Evolutionary conservation across 35 echinoderm and acorn worm species (phyloP), one percentile per base, ranked within the genome.

Genomic region (Diadema setosum): DNA sequence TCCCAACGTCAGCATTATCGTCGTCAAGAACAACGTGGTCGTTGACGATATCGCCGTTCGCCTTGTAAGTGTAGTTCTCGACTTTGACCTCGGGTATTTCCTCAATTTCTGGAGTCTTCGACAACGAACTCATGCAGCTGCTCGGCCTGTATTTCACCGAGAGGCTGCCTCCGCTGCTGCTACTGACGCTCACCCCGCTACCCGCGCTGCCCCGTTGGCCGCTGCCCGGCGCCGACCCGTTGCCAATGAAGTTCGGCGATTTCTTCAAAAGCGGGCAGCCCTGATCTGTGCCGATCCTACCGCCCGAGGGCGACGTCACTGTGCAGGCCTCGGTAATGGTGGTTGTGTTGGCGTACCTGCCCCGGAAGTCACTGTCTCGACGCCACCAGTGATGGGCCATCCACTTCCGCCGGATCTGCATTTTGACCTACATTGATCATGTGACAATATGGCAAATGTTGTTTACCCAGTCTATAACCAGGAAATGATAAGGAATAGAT

Each of bases 361-460:
- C 80, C 33, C 48, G 44, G 44, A 90, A 90, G 37, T 83, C 81
- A 70, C 88, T 90, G 41, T 81, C 80, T 48, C 80, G 43, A 5
- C 81, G 88, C 48, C 88, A 81, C 80, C 80, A 90, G 18, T 81
- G 80, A 40, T 84, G 81, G 15, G 88, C 82, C 49, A 83, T 83
- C 88, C 88, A 90, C 41, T 90, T 90, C 24, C 88, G 80, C 18
- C 63, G 81, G 31, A 90, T 70, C 61, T 90, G 88, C 88, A 90
- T 84, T 90, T 90, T 90, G 26, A 90, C 88, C 88, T 90, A 6
- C 3, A n/a, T 52, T 52, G n/a, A n/a, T 52, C 9, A 52, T n/a
- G n/a, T n/a, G n/a, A n/a, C n/a, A n/a, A n/a, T n/a, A n/a, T n/a
- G n/a, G n/a, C n/a, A n/a, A n/a, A n/a, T n/a, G n/a, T n/a, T n/a